Conservation (phyloP, 2,888 invertebrate species). For the Nephrotoma guestfalica region DNA sequence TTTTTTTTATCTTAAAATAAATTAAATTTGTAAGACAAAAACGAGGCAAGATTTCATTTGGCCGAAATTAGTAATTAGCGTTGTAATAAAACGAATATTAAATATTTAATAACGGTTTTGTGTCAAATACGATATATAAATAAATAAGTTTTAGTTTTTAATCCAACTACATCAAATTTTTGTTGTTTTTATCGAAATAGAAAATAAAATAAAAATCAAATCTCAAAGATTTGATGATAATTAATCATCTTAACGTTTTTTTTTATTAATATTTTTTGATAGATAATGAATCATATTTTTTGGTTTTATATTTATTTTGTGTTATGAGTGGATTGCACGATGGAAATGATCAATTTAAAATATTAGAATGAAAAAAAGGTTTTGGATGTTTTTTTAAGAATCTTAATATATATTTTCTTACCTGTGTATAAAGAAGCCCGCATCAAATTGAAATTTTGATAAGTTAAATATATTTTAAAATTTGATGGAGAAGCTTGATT, state of each 20-base stretch:
- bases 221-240: neutral
- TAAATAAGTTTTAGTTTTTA: neutral
- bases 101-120: neutral
- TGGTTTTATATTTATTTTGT: neutral
- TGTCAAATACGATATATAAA: neutral
- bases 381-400: neutral
- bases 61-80: neutral
- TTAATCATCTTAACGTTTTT: neutral
- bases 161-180: neutral
- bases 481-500: neutral
- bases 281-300: neutral
- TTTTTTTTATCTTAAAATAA: neutral
- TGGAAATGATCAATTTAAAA: neutral
- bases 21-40: neutral
- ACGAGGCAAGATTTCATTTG: neutral
- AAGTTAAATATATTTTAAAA: neutral
- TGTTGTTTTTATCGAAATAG: neutral
- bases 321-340: neutral
- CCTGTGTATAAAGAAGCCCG: neutral
- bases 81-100: neutral
- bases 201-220: neutral
- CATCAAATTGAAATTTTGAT: neutral
- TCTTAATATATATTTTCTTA: neutral
- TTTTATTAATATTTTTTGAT: neutral
- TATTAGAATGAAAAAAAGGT: neutral